phyloP scores from a whole-genome alignment of 2,888 invertebrate genomes.

The Stegana nigrithorax region DNA sequence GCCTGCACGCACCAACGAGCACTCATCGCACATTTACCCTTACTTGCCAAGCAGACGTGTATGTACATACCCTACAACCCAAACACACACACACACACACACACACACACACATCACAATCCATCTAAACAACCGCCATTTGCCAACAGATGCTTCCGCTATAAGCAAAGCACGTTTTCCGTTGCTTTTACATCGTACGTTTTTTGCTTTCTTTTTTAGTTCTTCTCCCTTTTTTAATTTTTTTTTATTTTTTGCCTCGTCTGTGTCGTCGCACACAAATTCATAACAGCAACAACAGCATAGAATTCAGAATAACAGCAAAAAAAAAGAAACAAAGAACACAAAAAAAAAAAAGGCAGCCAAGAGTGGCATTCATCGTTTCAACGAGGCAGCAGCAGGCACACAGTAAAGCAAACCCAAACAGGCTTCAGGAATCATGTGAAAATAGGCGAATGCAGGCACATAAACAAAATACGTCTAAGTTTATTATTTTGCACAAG shows the following conservation, averaged over 20 bases:
- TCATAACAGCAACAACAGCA: too few species aligned
- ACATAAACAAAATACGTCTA: neutral
- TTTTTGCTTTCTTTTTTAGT: constrained; percentile 8
- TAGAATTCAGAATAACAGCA: too few species aligned
- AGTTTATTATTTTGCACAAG: constrained; percentile 1
- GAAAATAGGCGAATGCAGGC: constrained; percentile 11
- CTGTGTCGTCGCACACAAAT: too few species aligned
- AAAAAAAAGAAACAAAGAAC: constrained; percentile 21
- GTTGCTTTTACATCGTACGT: too few species aligned
- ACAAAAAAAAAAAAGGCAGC: constrained; percentile 30
- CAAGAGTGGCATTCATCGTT: constrained; percentile 31
- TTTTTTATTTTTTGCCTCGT: constrained; percentile 20
- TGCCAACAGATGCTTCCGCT: constrained; percentile 14
- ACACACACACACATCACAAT: constrained; percentile 8
- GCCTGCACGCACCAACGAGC: constrained; percentile 8
- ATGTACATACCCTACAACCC: too few species aligned
- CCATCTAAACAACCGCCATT: constrained; percentile 7
- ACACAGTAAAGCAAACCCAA: neutral
- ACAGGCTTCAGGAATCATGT: constrained; percentile 9
- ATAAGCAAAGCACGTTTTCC: constrained; percentile 16
- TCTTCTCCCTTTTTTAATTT: constrained; percentile 14
- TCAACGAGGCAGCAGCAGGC: constrained; percentile 18
- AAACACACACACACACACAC: constrained; percentile 23
- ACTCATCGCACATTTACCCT: too few species aligned
- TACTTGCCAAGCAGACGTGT: too few species aligned